Evolutionary conservation across 2,797 vertebrate genomes (phyloP).

Genomic region (Chanos chanos): DNA sequence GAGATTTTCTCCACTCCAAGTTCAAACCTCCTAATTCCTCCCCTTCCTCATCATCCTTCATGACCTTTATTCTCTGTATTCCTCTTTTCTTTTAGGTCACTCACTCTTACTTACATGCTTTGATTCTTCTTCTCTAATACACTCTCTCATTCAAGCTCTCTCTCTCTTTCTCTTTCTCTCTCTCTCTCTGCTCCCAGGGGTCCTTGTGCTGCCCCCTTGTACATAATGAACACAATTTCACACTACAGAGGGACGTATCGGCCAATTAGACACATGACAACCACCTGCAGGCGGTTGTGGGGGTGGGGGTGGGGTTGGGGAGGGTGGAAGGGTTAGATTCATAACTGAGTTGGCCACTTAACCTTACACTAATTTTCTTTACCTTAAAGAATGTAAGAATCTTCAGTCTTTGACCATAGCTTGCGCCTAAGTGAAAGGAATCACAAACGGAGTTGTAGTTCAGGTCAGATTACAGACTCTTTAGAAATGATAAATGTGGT

Average conservation of each 20-base stretch:
- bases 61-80: neutral
- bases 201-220: conserved; percentile 34
- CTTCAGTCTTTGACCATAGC: no score
- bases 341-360: neutral
- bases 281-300: conserved; percentile 41
- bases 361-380: no score
- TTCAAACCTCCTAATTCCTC: neutral
- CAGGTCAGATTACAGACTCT: no score
- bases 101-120: neutral
- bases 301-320: conserved; percentile 9
- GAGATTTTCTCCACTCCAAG: no score
- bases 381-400: no score
- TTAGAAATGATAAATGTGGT: neutral
- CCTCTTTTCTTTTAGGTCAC: neutral
- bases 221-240: conserved; percentile 49
- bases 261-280: conserved; percentile 47
- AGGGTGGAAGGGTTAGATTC: neutral
- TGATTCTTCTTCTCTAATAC: conserved; percentile 9
- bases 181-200: conserved; percentile 24
- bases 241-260: conserved; percentile 40
- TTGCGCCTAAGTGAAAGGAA: no score
- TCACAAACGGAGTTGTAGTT: no score
- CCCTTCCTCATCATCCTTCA: neutral
- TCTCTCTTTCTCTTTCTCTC: conserved; percentile 8
- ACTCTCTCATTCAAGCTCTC: conserved; percentile 13